Conservation (phyloP, 2,888 invertebrate species). For the Phengaris alcon region DNA sequence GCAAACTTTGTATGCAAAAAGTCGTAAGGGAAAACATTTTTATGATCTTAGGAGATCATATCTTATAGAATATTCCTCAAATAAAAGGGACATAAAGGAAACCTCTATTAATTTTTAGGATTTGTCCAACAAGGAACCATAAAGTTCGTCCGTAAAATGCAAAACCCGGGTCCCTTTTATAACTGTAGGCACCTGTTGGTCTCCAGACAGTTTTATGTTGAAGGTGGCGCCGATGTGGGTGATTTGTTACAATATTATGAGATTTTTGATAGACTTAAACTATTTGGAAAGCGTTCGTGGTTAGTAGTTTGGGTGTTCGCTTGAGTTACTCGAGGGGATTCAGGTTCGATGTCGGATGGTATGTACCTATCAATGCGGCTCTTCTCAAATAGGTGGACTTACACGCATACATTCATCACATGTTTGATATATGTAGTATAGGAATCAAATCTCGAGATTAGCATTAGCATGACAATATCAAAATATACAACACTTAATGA, state of each 20-base stretch:
- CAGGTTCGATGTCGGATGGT: too few species aligned
- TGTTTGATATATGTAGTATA: too few species aligned
- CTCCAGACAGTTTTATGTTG: background rate
- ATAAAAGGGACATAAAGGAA: slow-evolving; percentile 16
- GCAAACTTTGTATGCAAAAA: background rate
- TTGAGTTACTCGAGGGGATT: too few species aligned
- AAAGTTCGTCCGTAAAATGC: slow-evolving; percentile 25
- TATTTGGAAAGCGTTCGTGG: background rate
- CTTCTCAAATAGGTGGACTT: too few species aligned
- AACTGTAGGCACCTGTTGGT: slow-evolving; percentile 18
- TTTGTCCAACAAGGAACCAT: slow-evolving; percentile 25
- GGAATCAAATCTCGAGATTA: too few species aligned
- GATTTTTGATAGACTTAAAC: background rate
- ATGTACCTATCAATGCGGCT: too few species aligned
- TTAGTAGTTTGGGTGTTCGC: too few species aligned
- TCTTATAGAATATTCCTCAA: slow-evolving; percentile 1
- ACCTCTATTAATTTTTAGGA: slow-evolving; percentile 27
- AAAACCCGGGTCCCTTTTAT: background rate
- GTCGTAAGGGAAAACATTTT: background rate
- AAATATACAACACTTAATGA: too few species aligned
- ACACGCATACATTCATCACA: too few species aligned
- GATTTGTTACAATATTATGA: background rate
- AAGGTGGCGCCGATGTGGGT: background rate
- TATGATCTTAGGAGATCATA: background rate
- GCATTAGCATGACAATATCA: too few species aligned